Conservation (phyloP, 2,888 invertebrate genomes). For the Caenorhabditis uteleia region DNA sequence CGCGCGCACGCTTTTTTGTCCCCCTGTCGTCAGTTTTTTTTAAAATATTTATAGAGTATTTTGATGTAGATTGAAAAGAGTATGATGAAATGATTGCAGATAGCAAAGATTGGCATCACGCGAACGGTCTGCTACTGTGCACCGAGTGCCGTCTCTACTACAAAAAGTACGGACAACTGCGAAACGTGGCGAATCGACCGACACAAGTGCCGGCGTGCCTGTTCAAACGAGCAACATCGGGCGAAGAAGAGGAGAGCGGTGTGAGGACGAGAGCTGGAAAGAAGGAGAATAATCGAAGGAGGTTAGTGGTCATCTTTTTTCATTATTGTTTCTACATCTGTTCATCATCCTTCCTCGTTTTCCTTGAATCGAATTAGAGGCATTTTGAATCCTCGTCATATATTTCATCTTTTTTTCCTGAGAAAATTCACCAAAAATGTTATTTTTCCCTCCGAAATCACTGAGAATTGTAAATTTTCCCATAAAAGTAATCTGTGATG, state of each 20-base stretch:
- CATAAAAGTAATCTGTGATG: too few species aligned
- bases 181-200: conserved; percentile 70
- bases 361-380: too few species aligned
- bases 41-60: not conserved
- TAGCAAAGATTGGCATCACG: conserved; percentile 80
- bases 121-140: conserved; percentile 79
- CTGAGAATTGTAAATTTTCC: too few species aligned
- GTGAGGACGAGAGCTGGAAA: conserved; percentile 53
- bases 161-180: conserved; percentile 81
- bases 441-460: too few species aligned
- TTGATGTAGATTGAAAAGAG: not conserved
- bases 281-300: conserved; percentile 37
- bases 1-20: too few species aligned
- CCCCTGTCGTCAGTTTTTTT: too few species aligned
- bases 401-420: too few species aligned
- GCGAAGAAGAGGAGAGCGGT: conserved; percentile 48
- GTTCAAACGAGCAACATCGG: conserved; percentile 47
- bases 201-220: conserved; percentile 71
- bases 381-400: too few species aligned
- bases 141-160: conserved; percentile 80
- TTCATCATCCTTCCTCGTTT: too few species aligned
- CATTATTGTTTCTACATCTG: conserved; percentile 9
- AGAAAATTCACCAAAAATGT: too few species aligned
- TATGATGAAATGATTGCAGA: conserved; percentile 71
- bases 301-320: conserved; percentile 8